phyloP scores from a whole-genome alignment of 2,888 invertebrate genomes.

The Diarsia mendica region DNA sequence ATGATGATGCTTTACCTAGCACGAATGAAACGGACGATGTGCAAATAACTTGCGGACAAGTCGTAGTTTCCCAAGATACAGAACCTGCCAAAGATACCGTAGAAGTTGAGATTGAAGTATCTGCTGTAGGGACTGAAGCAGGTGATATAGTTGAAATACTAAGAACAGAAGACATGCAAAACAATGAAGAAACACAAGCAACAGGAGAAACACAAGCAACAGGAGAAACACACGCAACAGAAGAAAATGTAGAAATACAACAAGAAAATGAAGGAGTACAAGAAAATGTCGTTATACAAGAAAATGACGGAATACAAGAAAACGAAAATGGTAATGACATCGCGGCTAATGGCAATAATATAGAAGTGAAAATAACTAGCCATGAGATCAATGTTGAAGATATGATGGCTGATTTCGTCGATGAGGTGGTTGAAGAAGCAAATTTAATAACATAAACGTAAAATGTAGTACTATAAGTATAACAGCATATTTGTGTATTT shows the following conservation, averaged over 20 bases:
- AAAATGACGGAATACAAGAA: conserved; percentile 58
- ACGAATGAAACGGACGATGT: conserved; percentile 85
- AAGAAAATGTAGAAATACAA: conserved; percentile 55
- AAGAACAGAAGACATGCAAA: conserved; percentile 50
- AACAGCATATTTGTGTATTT: conserved; percentile 32
- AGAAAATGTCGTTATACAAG: conserved; percentile 44
- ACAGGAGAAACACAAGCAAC: conserved; percentile 47
- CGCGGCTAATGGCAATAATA: conserved; percentile 56
- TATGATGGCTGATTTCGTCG: conserved; percentile 88
- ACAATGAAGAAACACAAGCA: conserved; percentile 57
- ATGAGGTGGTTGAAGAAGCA: conserved; percentile 82
- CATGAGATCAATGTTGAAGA: conserved; percentile 79
- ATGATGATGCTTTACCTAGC: conserved; percentile 82
- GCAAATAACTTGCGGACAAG: conserved; percentile 85
- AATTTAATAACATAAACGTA: conserved; percentile 49
- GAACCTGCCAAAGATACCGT: conserved; percentile 63
- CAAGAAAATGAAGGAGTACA: conserved; percentile 40
- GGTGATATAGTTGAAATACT: conserved; percentile 40
- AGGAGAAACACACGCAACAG: conserved; percentile 49
- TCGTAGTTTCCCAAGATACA: conserved; percentile 76
- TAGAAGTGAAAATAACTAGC: conserved; percentile 61
- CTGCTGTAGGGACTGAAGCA: conserved; percentile 17
- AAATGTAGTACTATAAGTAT: conserved; percentile 25
- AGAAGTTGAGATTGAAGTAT: conserved; percentile 29
- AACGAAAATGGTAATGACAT: conserved; percentile 54